Evolutionary conservation across 2,888 invertebrate genomes (phyloP), one percentile per base, ranked within the genome.

Genomic region (Anagyrus pseudococci): DNA sequence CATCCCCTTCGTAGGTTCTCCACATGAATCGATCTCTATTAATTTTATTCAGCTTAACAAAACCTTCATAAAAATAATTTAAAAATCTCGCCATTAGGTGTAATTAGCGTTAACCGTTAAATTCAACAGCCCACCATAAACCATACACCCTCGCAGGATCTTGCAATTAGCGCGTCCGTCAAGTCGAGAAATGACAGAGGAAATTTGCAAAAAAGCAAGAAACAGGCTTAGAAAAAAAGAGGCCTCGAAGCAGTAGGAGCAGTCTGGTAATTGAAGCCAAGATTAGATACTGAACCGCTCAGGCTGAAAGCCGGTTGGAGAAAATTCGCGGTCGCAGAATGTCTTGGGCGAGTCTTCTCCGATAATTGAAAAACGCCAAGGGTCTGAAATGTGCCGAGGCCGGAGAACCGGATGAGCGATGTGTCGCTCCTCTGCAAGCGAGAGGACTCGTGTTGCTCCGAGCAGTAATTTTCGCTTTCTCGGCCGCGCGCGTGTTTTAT

Each of bases 291-390:
- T 54, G 57, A 59, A 64, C 52, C 54, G 46, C 59, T 55, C 50
- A 41, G 26, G 22, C 26, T 41, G 22, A 56, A 54, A 49, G 57
- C 19, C 1, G 53, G 49, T 25, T 22, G 19, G 33, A 55, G 63
- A 37, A 44, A 29, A 50, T 58, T 50, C 48, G 49, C 44, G 58
- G 46, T 37, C 17, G 23, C 15, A 10, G 23, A 23, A 56, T 37
- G 26, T 49, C 26, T 46, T 4, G 23, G 19, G 47, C 37, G 47
- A 23, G 29, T 19, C 43, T 52, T 64, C 54, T 61, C 57, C 61
- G 54, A 64, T 64, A 64, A 64, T 64, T 64, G 61, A 61, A 58
- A 64, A 64, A 61, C 44, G 49, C 43, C 60, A 52, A 56, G 46
- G 33, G 20, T 2, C 44, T 47, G 29, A 62, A 61, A 33, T 56